Evolutionary conservation across 2,797 vertebrate species (phyloP), one percentile per base, ranked within the genome.

Genomic region (Balearica regulorum): DNA sequence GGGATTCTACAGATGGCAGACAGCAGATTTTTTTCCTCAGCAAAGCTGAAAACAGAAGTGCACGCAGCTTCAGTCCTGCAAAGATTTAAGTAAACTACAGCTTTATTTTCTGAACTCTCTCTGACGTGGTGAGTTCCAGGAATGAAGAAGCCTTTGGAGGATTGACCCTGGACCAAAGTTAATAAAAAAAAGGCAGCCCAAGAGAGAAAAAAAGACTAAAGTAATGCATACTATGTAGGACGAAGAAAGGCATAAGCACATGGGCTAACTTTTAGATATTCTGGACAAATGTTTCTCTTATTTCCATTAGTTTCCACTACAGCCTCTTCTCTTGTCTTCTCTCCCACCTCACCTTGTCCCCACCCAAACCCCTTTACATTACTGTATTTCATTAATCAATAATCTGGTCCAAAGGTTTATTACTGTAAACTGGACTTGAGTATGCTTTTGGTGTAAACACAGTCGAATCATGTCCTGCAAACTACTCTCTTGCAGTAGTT

Each of bases 321-420:
- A 76, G 41, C 5, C 12, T 83, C 41, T 72, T 94, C 33, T 87
- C 26, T 28, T 76, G 4, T 39, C 20, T 41, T 57, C 22, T 78
- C 64, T 78, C 12, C 31, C 20, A 60, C 54, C 35, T 84, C 70
- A 72, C 12, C 43, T 54, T 1, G 0, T 20, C 62, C 20, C 44
- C 28, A 66, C 16, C 5, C n/a, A 64, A 75, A 19, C 6, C 26
- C 28, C 26, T 64, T 89, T 41, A 70, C 0, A 0, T 35, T n/a
- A 54, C 5, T 58, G 6, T n/a, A 68, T 69, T 83, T 93, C 57
- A 71, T 91, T 91, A 94, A 93, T 66, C 79, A 85, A 48, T 89
- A 93, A 91, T 70, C 84, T 79, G 54, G 57, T 87, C 66, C 82
- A 89, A 94, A 94, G 70, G n/a, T 90, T 87, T 92, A 88, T 76